Percentiles rank a stretch among this genome's conserved stretches.
phyloP scores from a whole-genome alignment of 2,888 invertebrate genomes.

The Chloroclysta siterata region DNA sequence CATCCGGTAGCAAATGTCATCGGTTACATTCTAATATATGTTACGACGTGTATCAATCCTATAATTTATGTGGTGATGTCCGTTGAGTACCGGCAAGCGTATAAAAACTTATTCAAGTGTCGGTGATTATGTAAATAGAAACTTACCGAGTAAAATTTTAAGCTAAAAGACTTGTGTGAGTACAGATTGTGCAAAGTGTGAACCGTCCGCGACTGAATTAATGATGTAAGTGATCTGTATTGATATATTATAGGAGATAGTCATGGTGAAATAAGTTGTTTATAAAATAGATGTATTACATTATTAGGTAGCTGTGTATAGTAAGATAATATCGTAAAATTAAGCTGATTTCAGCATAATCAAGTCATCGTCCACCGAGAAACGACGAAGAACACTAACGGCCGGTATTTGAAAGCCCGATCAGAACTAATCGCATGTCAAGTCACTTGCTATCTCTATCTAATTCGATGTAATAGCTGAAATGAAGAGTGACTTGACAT shows the following conservation, averaged over 20 bases:
- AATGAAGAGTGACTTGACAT: no score
- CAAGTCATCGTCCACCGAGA: background rate
- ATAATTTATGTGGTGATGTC: constrained; percentile 97
- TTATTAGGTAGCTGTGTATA: constrained; percentile 22
- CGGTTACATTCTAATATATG: constrained; percentile 92
- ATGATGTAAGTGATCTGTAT: constrained; percentile 20
- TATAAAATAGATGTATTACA: background rate
- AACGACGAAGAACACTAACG: background rate
- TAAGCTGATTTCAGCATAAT: background rate
- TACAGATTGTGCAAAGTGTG: constrained; percentile 39
- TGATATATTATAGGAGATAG: constrained; percentile 4
- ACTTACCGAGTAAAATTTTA: constrained; percentile 6
- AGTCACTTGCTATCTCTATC: no score
- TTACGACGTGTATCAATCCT: constrained; percentile 95
- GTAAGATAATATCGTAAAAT: background rate
- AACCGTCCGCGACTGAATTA: constrained; percentile 52
- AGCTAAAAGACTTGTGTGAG: constrained; percentile 22
- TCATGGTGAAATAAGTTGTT: background rate
- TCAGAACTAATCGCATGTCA: no score
- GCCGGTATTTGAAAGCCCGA: no score
- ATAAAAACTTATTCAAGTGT: constrained; percentile 90
- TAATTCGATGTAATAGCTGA: no score
- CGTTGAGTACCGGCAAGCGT: constrained; percentile 95
- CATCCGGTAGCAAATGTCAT: constrained; percentile 89
- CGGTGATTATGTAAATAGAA: constrained; percentile 14